Conservation (phyloP, 2,113 vertebrate species). For the Malurus elegans region DNA sequence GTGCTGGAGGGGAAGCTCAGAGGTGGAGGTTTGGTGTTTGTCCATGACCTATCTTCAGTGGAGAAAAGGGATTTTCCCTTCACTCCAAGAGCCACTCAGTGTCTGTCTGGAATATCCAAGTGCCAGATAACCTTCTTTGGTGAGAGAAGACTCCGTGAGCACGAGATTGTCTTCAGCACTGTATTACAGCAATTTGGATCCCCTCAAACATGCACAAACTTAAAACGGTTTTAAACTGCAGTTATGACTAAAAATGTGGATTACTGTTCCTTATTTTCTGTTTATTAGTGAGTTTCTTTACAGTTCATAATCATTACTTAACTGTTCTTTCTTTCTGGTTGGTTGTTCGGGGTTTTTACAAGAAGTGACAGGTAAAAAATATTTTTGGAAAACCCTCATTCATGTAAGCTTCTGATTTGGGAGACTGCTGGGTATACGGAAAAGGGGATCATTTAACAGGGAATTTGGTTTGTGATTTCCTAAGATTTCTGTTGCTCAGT, state of each 20-base stretch:
- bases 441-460: neutral
- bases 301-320: neutral
- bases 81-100: neutral
- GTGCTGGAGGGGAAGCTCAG: slow-evolving; percentile 31
- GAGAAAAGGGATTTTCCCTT: neutral
- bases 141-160: neutral
- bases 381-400: neutral
- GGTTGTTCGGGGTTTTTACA: neutral
- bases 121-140: neutral
- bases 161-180: neutral
- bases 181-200: neutral
- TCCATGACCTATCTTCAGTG: neutral
- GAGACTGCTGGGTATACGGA: neutral
- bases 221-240: neutral
- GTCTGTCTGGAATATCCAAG: neutral
- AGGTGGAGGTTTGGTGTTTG: neutral
- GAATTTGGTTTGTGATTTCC: neutral
- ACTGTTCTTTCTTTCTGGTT: neutral
- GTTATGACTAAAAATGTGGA: neutral
- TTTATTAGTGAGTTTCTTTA: neutral
- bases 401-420: neutral
- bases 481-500: neutral
- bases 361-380: neutral
- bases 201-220: neutral
- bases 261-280: neutral